phyloP scores from a whole-genome alignment of 2,888 invertebrate genomes.

The Tolmerus cingulatus region DNA sequence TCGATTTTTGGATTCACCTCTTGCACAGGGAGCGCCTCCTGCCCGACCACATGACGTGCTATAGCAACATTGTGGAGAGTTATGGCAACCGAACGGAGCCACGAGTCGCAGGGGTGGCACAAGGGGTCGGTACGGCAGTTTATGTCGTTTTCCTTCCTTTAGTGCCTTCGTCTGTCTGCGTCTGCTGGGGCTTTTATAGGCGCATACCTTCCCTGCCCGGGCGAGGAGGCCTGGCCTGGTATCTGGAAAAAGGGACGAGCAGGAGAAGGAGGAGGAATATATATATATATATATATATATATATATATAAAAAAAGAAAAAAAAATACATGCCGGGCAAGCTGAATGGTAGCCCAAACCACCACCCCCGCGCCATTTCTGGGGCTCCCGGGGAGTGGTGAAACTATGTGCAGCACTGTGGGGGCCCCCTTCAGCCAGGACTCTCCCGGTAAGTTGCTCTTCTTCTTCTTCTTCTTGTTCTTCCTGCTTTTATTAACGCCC shows the following conservation, averaged over 20 bases:
- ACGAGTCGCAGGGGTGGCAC: not conserved
- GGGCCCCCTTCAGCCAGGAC: not conserved
- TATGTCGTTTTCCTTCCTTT: slow-evolving; percentile 26
- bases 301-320: too few species aligned
- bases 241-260: not conserved
- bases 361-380: not conserved
- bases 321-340: not conserved
- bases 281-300: too few species aligned
- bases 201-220: not conserved
- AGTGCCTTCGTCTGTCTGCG: slow-evolving; percentile 24
- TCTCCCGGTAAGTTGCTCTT: not conserved
- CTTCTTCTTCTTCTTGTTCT: not conserved
- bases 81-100: not conserved
- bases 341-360: not conserved
- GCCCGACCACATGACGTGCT: slow-evolving; percentile 12
- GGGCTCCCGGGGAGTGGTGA: not conserved
- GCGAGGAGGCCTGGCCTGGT: not conserved
- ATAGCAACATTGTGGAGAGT: not conserved
- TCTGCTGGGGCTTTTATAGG: not conserved
- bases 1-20: slow-evolving; percentile 18
- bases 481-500: slow-evolving; percentile 17
- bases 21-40: not conserved
- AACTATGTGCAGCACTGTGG: not conserved
- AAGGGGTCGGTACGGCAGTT: not conserved
- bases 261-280: too few species aligned